phyloP scores from a whole-genome alignment of 2,113 vertebrate species.

The Miniopterus natalensis region DNA sequence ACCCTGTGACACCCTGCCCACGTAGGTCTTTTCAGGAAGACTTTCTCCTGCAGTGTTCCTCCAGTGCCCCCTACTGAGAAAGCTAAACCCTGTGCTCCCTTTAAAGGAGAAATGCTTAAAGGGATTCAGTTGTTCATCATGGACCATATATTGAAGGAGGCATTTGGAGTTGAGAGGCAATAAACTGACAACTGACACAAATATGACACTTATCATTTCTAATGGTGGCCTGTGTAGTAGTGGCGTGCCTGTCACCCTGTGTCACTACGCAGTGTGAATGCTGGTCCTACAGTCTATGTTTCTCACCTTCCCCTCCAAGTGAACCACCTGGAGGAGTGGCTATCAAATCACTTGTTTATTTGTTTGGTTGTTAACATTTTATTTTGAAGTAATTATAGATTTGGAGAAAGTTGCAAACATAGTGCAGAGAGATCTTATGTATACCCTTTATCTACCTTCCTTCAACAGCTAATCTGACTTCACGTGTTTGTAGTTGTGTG shows the following conservation, averaged over 20 bases:
- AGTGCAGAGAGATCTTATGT: neutral
- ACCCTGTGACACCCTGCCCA: neutral
- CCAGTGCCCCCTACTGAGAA: neutral
- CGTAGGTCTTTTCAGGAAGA: neutral
- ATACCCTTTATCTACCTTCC: neutral
- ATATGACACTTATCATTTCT: neutral
- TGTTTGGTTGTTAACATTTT: neutral
- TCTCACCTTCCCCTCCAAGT: neutral
- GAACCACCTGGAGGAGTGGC: neutral
- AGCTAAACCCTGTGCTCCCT: neutral
- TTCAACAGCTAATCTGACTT: neutral
- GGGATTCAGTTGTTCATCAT: neutral
- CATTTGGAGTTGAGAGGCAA: neutral
- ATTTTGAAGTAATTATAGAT: constrained; percentile 41
- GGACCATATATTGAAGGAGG: neutral
- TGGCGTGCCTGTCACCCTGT: neutral
- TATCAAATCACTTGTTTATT: neutral
- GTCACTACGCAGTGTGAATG: neutral
- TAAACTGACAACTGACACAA: neutral
- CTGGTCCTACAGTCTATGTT: neutral
- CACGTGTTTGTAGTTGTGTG: neutral
- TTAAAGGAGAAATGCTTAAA: neutral
- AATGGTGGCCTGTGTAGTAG: neutral
- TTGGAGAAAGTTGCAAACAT: neutral
- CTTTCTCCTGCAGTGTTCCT: neutral